A percentile compares a stretch with the other conserved stretches of the same genome.
Conservation (phyloP, 2,888 invertebrate species). For the Lissocephala sabroskyi region DNA sequence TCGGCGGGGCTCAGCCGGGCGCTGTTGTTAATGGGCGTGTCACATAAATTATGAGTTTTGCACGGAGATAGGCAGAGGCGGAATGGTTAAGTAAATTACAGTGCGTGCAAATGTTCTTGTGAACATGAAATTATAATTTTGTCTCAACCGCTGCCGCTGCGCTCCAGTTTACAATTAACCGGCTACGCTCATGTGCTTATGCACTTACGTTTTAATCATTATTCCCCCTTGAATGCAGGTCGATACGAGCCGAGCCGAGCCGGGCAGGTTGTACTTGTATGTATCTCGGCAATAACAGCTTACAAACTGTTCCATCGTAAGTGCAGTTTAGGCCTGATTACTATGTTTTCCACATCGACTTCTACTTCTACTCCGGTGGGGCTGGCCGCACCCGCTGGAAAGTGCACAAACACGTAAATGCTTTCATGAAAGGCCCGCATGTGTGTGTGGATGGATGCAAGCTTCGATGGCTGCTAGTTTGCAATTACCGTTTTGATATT, state of each 20-base stretch:
- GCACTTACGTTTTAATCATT: slow-evolving; percentile 48
- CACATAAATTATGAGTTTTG: slow-evolving; percentile 66
- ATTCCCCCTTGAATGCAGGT: background rate
- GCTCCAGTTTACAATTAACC: slow-evolving; percentile 58
- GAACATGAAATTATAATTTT: slow-evolving; percentile 61
- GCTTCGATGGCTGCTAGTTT: too few relatives aligned
- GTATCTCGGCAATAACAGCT: slow-evolving; percentile 22
- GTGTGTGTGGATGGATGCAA: too few relatives aligned
- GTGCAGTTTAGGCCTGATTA: slow-evolving; percentile 60
- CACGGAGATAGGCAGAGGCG: slow-evolving; percentile 29
- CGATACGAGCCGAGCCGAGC: background rate
- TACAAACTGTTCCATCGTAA: slow-evolving; percentile 40
- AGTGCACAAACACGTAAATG: background rate
- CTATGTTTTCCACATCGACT: slow-evolving; percentile 28
- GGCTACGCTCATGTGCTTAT: slow-evolving; percentile 14
- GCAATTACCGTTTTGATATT: too few relatives aligned
- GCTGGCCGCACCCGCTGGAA: background rate
- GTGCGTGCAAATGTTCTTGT: slow-evolving; percentile 67
- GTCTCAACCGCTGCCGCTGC: slow-evolving; percentile 32
- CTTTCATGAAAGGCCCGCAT: background rate
- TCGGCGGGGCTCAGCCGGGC: slow-evolving; percentile 9
- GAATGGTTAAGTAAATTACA: slow-evolving; percentile 66
- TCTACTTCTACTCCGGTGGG: background rate
- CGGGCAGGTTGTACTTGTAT: background rate
- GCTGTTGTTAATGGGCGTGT: slow-evolving; percentile 59